Evolutionary conservation across 2,797 vertebrate species (phyloP).

Genomic region (Pseudochirops cupreus): DNA sequence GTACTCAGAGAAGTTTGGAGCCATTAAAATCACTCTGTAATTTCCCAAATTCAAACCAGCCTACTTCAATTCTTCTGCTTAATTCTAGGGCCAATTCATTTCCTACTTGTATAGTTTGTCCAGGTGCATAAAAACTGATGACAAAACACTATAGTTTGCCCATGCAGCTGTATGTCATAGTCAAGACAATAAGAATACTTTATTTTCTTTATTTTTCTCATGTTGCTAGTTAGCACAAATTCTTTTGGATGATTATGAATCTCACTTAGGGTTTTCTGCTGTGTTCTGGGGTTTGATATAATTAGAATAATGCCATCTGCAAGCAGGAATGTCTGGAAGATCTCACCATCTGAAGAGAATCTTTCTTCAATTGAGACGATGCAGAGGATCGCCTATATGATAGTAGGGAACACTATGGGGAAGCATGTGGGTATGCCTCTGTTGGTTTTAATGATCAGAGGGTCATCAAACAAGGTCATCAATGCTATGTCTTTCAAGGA

Average conservation of each 20-base stretch:
- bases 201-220: not conserved
- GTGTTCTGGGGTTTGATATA: not conserved
- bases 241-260: not conserved
- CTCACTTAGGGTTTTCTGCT: not conserved
- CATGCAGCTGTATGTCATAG: not conserved
- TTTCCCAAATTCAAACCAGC: not conserved
- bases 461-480: not conserved
- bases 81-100: not conserved
- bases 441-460: not conserved
- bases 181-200: not conserved
- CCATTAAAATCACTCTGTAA: not conserved
- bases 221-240: not conserved
- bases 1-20: not conserved
- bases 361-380: not conserved
- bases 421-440: not conserved
- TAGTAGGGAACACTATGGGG: not conserved
- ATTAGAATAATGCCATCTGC: not conserved
- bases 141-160: not conserved
- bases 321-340: not conserved
- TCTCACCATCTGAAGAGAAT: not conserved
- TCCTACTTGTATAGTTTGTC: not conserved
- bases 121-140: not conserved
- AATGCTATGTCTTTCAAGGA: not conserved
- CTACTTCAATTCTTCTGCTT: not conserved
- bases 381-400: not conserved